Evolutionary conservation across 2,888 invertebrate species (phyloP), one percentile per base, ranked within the genome.

Genomic region (Morpho achilles): DNA sequence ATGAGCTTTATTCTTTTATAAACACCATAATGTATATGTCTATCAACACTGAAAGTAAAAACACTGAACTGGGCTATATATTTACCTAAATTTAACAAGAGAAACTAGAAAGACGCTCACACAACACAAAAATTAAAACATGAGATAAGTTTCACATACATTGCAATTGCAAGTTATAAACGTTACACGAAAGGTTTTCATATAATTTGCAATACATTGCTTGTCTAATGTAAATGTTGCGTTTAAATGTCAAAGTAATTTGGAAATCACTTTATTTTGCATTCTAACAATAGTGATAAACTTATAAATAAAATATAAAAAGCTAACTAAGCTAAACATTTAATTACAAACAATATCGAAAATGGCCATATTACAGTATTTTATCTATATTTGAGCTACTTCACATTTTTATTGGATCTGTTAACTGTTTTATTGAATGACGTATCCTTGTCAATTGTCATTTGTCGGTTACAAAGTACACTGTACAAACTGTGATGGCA

Each of bases 91-190:
- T 58, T 59, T 42, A 63, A 60, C 56, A 48, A 64, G 51, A 60
- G 51, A 60, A 60, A 60, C 51, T 43, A 43, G 53, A 56, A 63
- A 58, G 58, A 54, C 56, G 58, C 56, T 53, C 63, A 57, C 66
- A 66, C 65, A 61, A 63, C 64, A 69, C 61, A 64, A 64, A 61
- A 66, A 56, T 62, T 64, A 63, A 48, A 60, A 47, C 56, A 55
- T 50, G 53, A 41, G 40, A 49, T 7, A 7, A 53, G 22, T 62
- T 61, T 60, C 41, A 44, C 52, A 61, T 67, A 63, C 65, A 65
- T 67, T 63, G 65, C 59, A 54, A 54, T n/a, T 40, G 5, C 44
- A 7, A 48, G n/a, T 53, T 50, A 32, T 56, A 57, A 54, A 40
- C 42, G 56, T 45, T 40, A 53, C 50, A 44, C 42, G 54, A 59